Conservation (phyloP, 2,888 invertebrate species). For the Melipona bicolor region DNA sequence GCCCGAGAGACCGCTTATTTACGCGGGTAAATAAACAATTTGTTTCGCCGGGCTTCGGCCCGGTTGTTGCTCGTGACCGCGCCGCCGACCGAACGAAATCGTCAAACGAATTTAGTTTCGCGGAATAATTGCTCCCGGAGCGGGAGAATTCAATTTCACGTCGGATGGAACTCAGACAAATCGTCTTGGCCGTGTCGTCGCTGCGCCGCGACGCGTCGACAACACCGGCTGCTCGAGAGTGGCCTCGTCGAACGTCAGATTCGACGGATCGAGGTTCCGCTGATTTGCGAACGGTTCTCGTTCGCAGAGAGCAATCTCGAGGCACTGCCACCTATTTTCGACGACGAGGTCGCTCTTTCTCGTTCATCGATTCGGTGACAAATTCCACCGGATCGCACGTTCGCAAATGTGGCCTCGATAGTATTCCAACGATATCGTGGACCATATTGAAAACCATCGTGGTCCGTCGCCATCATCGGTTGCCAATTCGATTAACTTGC, state of each 20-base stretch:
- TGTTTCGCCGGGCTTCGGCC: background rate
- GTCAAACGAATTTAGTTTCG: slow-evolving; percentile 11
- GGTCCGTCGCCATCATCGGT: slow-evolving; percentile 65
- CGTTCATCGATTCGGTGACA: slow-evolving; percentile 77
- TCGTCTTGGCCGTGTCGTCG: slow-evolving; percentile 2
- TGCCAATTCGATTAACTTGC: slow-evolving; percentile 69
- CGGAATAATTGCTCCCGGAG: slow-evolving; percentile 10
- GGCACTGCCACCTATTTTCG: slow-evolving; percentile 40
- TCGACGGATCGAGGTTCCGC: slow-evolving; percentile 21
- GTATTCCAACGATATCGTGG: slow-evolving; percentile 77
- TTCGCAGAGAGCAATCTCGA: slow-evolving; percentile 13
- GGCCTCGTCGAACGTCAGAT: background rate
- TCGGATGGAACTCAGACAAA: background rate
- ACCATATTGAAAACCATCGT: slow-evolving; percentile 47
- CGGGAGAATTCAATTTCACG: slow-evolving; percentile 32
- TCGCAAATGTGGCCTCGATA: slow-evolving; percentile 76
- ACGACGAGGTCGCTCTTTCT: slow-evolving; percentile 25
- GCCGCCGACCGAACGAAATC: slow-evolving; percentile 7
- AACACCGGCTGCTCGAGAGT: too few species aligned
- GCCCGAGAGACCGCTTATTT: slow-evolving; percentile 23
- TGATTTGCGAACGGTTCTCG: background rate
- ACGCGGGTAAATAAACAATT: slow-evolving; percentile 31
- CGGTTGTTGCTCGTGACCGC: slow-evolving; percentile 2
- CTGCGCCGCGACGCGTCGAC: background rate
- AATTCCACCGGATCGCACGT: slow-evolving; percentile 80